Conservation (phyloP, 2,888 invertebrate species). For the Lasioglossum lativentre region DNA sequence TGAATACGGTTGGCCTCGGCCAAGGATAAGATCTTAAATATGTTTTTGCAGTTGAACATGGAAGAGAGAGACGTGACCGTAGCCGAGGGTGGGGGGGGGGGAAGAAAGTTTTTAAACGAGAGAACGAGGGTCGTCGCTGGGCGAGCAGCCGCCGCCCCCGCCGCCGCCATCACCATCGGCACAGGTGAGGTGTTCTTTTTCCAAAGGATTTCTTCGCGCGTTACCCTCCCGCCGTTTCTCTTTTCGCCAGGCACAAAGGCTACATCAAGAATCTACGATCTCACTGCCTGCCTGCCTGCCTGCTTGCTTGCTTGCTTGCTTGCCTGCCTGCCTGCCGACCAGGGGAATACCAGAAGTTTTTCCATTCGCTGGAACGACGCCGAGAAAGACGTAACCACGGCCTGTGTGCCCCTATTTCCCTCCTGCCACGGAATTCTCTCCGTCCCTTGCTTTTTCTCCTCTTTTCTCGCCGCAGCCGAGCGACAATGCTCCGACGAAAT, state of each 20-base stretch:
- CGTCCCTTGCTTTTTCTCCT: no score
- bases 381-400: constrained; percentile 42
- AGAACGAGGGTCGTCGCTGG: not conserved
- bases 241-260: constrained; percentile 60
- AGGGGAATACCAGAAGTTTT: constrained; percentile 74
- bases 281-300: constrained; percentile 41
- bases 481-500: constrained; percentile 25
- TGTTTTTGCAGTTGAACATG: constrained; percentile 73
- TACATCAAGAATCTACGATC: constrained; percentile 70
- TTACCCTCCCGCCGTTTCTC: constrained; percentile 50
- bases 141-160: not conserved
- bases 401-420: constrained; percentile 23
- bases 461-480: not conserved
- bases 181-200: constrained; percentile 58
- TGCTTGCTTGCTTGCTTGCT: constrained; percentile 21
- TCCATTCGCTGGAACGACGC: constrained; percentile 71
- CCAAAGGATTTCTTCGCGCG: constrained; percentile 63
- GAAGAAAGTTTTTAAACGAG: constrained; percentile 60
- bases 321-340: constrained; percentile 45
- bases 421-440: constrained; percentile 25
- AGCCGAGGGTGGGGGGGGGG: constrained; percentile 36
- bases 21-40: constrained; percentile 78
- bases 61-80: constrained; percentile 2
- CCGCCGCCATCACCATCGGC: constrained; percentile 14
- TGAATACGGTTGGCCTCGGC: constrained; percentile 75